Evolutionary conservation across 1,140 invertebrate species (phyloP).

Genomic region (Calycopis cecrops): DNA sequence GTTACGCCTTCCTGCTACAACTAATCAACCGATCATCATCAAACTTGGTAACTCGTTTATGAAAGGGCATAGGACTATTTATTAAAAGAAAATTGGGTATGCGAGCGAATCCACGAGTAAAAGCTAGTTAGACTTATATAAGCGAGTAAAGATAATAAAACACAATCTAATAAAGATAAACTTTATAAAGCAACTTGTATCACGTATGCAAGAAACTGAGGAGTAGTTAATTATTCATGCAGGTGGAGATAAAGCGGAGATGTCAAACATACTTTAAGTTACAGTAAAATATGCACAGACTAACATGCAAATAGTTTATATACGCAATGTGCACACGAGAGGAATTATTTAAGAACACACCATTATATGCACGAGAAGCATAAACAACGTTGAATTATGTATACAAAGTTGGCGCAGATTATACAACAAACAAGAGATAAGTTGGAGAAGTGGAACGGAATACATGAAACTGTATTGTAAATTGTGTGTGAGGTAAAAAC

Average conservation of each 20-base stretch:
- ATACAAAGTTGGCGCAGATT: conserved; percentile 6
- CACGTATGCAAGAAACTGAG: too few species aligned
- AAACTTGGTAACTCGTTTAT: too few species aligned
- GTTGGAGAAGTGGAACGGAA: neutral
- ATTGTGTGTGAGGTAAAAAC: neutral
- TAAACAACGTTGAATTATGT: neutral
- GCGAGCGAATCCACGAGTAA: too few species aligned
- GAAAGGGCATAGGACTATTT: too few species aligned
- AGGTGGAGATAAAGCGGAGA: conserved; percentile 6
- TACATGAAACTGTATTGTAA: conserved; percentile 1
- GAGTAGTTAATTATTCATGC: conserved; percentile 6
- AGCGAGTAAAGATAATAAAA: too few species aligned
- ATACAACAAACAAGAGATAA: conserved; percentile 2
- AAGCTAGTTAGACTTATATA: too few species aligned
- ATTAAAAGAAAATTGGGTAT: too few species aligned
- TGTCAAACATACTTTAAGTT: conserved; percentile 2
- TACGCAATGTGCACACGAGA: conserved; percentile 13
- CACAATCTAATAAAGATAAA: too few species aligned
- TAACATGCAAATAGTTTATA: conserved; percentile 25
- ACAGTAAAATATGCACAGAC: conserved; percentile 14
- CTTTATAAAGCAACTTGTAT: too few species aligned
- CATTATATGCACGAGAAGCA: conserved; percentile 9
- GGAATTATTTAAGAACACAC: conserved; percentile 20
- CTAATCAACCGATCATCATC: too few species aligned
- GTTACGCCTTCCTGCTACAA: too few species aligned